phyloP scores from a whole-genome alignment of 2,113 vertebrate species.

The Calypte anna region DNA sequence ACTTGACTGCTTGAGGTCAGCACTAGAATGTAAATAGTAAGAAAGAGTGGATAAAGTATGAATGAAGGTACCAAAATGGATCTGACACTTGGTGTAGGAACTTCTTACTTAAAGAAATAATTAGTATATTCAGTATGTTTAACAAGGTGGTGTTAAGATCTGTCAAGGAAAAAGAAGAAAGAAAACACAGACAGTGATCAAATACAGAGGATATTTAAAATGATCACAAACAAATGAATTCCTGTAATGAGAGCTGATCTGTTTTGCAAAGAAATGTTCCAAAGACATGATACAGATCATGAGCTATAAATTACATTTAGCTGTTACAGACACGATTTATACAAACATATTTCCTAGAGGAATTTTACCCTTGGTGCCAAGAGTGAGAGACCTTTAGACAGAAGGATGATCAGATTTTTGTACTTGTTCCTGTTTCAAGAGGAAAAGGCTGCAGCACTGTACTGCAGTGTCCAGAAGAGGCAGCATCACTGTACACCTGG shows the following conservation, averaged over 20 bases:
- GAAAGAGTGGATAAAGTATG: not conserved
- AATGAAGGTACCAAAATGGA: not conserved
- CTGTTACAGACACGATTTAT: not conserved
- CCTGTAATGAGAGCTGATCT: not conserved
- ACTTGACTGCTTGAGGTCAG: not conserved
- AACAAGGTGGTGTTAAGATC: not conserved
- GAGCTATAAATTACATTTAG: not conserved
- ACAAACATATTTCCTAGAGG: not conserved
- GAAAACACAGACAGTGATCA: not conserved
- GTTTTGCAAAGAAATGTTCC: not conserved
- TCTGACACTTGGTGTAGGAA: not conserved
- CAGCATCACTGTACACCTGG: too few relatives aligned
- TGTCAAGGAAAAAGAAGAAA: not conserved
- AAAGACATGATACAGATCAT: not conserved
- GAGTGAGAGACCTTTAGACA: not conserved
- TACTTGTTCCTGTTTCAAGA: not conserved
- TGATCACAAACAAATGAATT: not conserved
- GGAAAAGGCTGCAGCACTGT: not conserved
- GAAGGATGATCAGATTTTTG: not conserved
- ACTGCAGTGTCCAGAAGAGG: not conserved
- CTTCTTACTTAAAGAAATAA: not conserved
- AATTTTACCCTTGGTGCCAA: not conserved
- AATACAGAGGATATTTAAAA: not conserved
- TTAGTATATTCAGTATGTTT: not conserved
- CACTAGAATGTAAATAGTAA: not conserved